A percentile compares a stretch with the other conserved stretches of the same genome.
These are phyloP conservation scores for Lomographa bimaculata DNA, from an alignment of 2,888 invertebrate genomes.

Conservation along the genomic window DNA sequence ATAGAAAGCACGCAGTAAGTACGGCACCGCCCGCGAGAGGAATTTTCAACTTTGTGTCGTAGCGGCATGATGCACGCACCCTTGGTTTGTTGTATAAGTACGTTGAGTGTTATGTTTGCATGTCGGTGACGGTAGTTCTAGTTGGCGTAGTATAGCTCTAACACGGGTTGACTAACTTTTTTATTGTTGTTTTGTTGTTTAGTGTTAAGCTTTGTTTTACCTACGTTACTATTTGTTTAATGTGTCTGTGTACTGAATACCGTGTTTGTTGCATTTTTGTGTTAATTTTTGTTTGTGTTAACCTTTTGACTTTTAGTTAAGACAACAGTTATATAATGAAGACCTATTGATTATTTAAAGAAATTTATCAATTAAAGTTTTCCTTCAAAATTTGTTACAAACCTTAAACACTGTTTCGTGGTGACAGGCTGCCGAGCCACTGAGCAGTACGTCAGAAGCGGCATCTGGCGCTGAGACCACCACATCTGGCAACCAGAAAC, in stretches of 20 bases:
- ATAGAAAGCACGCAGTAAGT: constrained; percentile 85
- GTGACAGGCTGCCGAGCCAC: constrained; percentile 78
- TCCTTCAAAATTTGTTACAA: too few species aligned
- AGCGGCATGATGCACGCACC: constrained; percentile 76
- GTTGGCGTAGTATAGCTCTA: constrained; percentile 53
- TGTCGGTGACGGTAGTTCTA: constrained; percentile 54
- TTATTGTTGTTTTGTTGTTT: constrained; percentile 30
- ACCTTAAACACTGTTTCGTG: too few species aligned
- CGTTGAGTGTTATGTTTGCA: constrained; percentile 54
- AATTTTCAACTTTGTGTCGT: constrained; percentile 60
- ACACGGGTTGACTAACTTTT: constrained; percentile 43
- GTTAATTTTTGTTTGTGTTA: constrained; percentile 24
- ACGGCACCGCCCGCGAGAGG: constrained; percentile 52
- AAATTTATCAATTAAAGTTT: too few species aligned
- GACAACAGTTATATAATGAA: too few species aligned
- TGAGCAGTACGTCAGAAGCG: constrained; percentile 50
- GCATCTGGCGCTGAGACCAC: constrained; percentile 45
- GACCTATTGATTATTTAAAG: too few species aligned
- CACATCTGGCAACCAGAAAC: constrained; percentile 51
- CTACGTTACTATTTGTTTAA: constrained; percentile 19
- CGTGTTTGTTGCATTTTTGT: constrained; percentile 17
- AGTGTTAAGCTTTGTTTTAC: constrained; percentile 21
- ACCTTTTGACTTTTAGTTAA: neutral
- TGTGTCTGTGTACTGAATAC: constrained; percentile 29
- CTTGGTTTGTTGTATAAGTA: constrained; percentile 60